Evolutionary conservation across 2,888 invertebrate genomes (phyloP), one percentile per base, ranked within the genome.

Genomic region (Drosophila austrosaltans): DNA sequence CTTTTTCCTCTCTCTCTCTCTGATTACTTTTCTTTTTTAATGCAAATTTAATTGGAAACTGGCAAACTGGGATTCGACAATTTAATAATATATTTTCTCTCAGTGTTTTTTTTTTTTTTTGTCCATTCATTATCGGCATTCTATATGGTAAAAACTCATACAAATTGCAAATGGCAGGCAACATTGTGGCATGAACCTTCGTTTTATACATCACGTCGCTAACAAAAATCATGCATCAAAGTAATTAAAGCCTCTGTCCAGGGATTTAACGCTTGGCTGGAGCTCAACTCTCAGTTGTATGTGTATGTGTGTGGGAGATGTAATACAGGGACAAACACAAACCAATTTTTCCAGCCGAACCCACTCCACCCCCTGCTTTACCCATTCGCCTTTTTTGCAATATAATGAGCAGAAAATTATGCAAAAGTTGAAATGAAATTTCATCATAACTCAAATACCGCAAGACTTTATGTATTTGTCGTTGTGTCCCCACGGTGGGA

Each of bases 351-450:
- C 48, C 16, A 30, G 30, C 76, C 44, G 3, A 7, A 20, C 30
- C 36, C 36, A 2, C 8, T 8, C 36, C 36, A 32, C 2, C 22
- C 44, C 20, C 20, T 5, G 16, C 16, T 8, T 40, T 4, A 8
- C 22, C 48, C 22, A 3, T 7, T 42, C n/a, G 10, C 25, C 48
- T 10, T 48, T 22, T 22, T 25, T 20, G 25, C 22, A 48, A 48
- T 48, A 84, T 84, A 84, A 84, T 84, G 77, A 81, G 79, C 81
- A 87, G 72, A 77, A 85, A 79, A 87, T 87, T 85, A 85, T 85
- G 81, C 87, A 85, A 82, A 85, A 87, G 85, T 85, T 82, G 63
- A 84, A 84, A 82, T 87, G 77, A 84, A 87, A 87, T 84, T 84
- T 77, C 66, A 28, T 68, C 70, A 77, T 79, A 84, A 77, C 80